Base-by-base conservation (phyloP, 2,888 invertebrate species). In the Parascotia fuliginaria region DNA sequence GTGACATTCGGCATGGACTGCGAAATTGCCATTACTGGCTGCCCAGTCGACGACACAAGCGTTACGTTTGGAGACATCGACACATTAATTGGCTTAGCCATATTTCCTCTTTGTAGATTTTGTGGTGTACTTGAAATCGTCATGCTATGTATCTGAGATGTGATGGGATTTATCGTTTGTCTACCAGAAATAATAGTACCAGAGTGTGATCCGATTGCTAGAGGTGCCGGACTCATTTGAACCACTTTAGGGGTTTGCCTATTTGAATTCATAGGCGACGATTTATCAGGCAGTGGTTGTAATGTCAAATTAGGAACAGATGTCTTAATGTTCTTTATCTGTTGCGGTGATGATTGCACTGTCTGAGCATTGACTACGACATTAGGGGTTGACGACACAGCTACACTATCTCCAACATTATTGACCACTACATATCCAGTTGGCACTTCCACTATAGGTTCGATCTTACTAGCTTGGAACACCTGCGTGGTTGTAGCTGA, bases 401-500 rank as follows among this genome's bases (percentile, higher is more conserved):
- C 75, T 14, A 93, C 93, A 37, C 90, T 88, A 48, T 94, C 88
- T 12, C 90, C 89, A 2, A 94, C 93, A 71, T 94, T 94, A 70
- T 95, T 95, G 0, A 95, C 93, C 32, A 95, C 93, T 9, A 95
- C 95, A 77, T 95, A 95, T 55, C 95, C 95, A 6, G 95, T 93
- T 3, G 96, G 94, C 42, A 96, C 94, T 78, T 96, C 96, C 11
- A 96, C 94, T 42, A 96, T 94, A 0, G 97, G 96, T 73, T 96
- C 96, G 77, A 96, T 94, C 84, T 97, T 97, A 60, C 96, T 96
- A 0, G 96, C 96, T 91, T 97, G 96, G 83, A 96, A 96, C 27
- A 96, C 96, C 89, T 96, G 96, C 0, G 97, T 97, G 0, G 96
- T 96, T 1, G 97, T 97, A 12, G 97, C 96, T 12, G 96, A 96